A percentile compares a stretch with the other conserved stretches of the same genome.
Conservation (phyloP, 1,140 invertebrate genomes). For the Sminthurinus signatus region DNA sequence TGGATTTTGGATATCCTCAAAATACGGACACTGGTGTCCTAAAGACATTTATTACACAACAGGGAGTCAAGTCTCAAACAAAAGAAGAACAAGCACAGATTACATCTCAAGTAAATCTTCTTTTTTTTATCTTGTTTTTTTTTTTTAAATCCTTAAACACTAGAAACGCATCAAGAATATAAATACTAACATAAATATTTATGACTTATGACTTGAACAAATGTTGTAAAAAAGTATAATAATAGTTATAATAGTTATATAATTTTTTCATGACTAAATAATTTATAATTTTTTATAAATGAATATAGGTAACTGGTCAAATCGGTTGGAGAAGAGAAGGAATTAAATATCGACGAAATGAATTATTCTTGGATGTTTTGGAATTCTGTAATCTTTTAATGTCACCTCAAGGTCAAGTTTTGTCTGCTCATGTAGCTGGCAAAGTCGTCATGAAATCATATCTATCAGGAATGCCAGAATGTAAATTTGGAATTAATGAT, state of each 20-base stretch:
- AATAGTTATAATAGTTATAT: too few species aligned
- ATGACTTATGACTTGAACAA: too few species aligned
- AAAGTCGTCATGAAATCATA: conserved; percentile 99
- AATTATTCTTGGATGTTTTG: conserved; percentile 96
- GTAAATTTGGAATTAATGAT: conserved; percentile 99
- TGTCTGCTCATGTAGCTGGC: conserved; percentile 98
- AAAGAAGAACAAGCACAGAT: conserved; percentile 99
- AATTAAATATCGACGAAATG: conserved; percentile 98
- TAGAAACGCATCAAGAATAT: too few species aligned
- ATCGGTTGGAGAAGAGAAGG: conserved; percentile 99
- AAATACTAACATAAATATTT: too few species aligned
- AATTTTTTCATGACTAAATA: too few species aligned
- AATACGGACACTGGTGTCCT: conserved; percentile 98
- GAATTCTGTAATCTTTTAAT: conserved; percentile 99
- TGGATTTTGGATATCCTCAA: conserved; percentile 99
- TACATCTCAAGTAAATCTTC: conserved; percentile 98
- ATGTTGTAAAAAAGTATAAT: too few species aligned
- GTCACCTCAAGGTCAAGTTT: conserved; percentile 98
- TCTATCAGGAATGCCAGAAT: conserved; percentile 99
- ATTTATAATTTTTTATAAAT: too few species aligned
- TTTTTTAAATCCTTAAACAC: too few species aligned
- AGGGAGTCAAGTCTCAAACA: conserved; percentile 96
- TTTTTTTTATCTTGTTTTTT: too few species aligned
- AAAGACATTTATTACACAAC: conserved; percentile 99
- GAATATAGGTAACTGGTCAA: conserved; percentile 94